These are phyloP conservation scores for Astropecten irregularis DNA, from an alignment of 53 echinoderm and acorn worm species.

Conservation along the genomic window DNA sequence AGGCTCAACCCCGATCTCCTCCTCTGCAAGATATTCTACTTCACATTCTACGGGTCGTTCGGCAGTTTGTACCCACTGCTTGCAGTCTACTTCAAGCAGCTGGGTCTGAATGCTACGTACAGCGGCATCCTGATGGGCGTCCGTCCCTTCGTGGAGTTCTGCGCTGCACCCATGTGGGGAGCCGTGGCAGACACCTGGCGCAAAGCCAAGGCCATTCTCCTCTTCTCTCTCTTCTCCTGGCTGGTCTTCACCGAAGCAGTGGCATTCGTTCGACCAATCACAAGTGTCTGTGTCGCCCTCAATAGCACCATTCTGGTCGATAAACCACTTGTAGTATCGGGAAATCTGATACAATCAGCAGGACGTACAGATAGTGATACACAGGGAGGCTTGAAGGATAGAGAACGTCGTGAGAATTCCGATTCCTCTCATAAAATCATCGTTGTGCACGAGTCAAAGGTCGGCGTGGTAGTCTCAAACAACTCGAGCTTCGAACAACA, in stretches of 20 bases:
- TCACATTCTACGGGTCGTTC: conserved; percentile 94
- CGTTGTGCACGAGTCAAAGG: neutral
- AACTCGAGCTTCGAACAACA: neutral
- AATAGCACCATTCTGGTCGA: conserved; percentile 31
- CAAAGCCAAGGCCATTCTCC: conserved; percentile 83
- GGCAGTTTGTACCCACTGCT: conserved; percentile 89
- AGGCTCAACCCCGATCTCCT: conserved; percentile 78
- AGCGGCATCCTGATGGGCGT: conserved; percentile 88
- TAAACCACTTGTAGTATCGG: neutral
- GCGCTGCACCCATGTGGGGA: conserved; percentile 97
- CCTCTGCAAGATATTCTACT: conserved; percentile 87
- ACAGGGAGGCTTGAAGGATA: neutral
- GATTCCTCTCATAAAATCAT: too few relatives aligned
- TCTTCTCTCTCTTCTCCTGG: conserved; percentile 91
- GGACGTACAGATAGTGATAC: neutral
- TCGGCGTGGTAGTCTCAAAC: neutral
- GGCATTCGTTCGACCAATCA: conserved; percentile 77
- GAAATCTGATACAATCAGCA: too few relatives aligned
- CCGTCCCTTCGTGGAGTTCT: conserved; percentile 94
- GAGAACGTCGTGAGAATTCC: neutral
- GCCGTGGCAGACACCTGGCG: conserved; percentile 93
- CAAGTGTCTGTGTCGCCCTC: conserved; percentile 63
- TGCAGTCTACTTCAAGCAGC: conserved; percentile 93
- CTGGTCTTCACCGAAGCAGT: conserved; percentile 92
- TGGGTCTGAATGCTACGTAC: conserved; percentile 82